Base-by-base conservation (phyloP, 1,140 invertebrate species). In the Anoplophora glabripennis region DNA sequence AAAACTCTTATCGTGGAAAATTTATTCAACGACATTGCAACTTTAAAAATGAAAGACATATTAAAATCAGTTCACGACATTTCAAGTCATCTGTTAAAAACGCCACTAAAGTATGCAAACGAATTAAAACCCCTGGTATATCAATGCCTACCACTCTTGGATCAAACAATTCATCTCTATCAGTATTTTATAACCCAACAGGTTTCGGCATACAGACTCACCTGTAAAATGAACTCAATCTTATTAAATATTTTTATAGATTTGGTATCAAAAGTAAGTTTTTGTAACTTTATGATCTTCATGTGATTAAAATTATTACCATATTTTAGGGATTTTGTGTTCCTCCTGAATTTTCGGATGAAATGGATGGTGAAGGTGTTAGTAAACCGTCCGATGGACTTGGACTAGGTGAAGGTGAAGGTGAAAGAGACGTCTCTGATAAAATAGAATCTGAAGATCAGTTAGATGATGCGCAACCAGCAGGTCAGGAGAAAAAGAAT, bases 381-480 rank as follows among this genome's bases (percentile, higher is more conserved):
- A 80, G 84, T 40, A 81, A 83, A 59, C 72, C 81, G 7, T 77
- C 81, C 0, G 84, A 87, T 52, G 90, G 89, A 9, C 85, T 89
- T 75, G 96, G 95, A 0, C 77, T 98, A 1, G 93, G 92, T 0
- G 94, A 98, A 63, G 95, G 95, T 0, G 89, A 96, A 67, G 95
- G 94, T 8, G 83, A 90, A 58, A 94, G 93, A 70, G 96, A 99
- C 79, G 93, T 98, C 4, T 98, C 94, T 1, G 94, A 98, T 52
- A 81, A 84, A 72, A 93, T 98, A 35, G 93, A 98, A 75, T 74
- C 82, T 48, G 89, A 98, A 80, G 96, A 98, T 80, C 96, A 98
- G 76, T 75, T 98, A 18, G 94, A 99, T 59, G 93, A 94, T 67
- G 88, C 93, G 0, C 84, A 86, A 70, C 83, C 86, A 46, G 85